Percentiles rank a stretch among this genome's conserved stretches.
Conservation (phyloP, 2,888 invertebrate species). For the Lymantria dispar region DNA sequence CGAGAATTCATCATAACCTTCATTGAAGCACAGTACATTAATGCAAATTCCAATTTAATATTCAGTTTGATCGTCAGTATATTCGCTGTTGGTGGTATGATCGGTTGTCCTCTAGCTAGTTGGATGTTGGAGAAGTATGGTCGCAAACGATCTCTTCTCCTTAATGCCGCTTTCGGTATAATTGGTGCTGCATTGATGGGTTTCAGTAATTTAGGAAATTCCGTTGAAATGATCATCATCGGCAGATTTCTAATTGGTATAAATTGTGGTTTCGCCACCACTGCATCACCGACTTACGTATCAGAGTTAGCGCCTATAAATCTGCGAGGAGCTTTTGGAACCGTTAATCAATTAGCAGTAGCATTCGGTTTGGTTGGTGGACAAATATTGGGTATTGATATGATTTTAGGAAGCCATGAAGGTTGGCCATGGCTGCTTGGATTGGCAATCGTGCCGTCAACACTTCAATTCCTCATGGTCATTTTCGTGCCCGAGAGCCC, state of each 20-base stretch:
- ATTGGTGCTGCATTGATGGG: constrained; percentile 86
- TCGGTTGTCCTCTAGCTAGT: constrained; percentile 89
- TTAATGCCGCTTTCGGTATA: constrained; percentile 85
- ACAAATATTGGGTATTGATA: constrained; percentile 73
- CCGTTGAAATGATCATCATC: constrained; percentile 87
- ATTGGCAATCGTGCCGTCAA: constrained; percentile 65
- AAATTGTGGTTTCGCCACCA: constrained; percentile 85
- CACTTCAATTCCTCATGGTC: constrained; percentile 64
- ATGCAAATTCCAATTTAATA: constrained; percentile 72
- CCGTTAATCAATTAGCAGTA: constrained; percentile 76
- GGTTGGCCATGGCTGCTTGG: constrained; percentile 78
- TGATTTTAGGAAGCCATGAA: constrained; percentile 66
- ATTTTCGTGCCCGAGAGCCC: constrained; percentile 74
- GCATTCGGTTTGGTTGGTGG: constrained; percentile 68
- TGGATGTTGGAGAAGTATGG: constrained; percentile 87
- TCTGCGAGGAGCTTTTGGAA: constrained; percentile 74
- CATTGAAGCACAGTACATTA: constrained; percentile 80
- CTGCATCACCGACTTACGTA: constrained; percentile 76
- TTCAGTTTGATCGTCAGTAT: constrained; percentile 87
- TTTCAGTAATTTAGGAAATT: constrained; percentile 83
- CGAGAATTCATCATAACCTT: constrained; percentile 84
- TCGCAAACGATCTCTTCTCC: constrained; percentile 84
- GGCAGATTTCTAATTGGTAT: constrained; percentile 89
- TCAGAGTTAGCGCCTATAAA: constrained; percentile 72
- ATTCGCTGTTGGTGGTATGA: constrained; percentile 90